Evolutionary conservation across 2,113 vertebrate genomes (phyloP), one percentile per base, ranked within the genome.

Genomic region (Chionis minor): DNA sequence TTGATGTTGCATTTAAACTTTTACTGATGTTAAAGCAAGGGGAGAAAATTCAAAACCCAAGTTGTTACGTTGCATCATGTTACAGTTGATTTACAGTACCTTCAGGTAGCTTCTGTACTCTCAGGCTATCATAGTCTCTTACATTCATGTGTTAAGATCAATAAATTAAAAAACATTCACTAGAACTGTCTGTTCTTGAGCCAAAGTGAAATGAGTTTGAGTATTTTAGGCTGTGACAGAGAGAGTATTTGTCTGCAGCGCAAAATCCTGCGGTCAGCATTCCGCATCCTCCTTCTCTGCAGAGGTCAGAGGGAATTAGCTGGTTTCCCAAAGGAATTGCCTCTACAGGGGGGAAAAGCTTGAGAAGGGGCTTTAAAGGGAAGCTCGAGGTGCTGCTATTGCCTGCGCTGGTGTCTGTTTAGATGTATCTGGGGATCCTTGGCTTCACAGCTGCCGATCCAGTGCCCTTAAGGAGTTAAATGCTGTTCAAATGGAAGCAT

Each of bases 381-480:
- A 55, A 44, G 16, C 23, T 66, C 58, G 20, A 80, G 55, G 27
- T 74, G 40, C 30, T 72, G 52, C 49, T 69, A 1, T 51, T 80
- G 49, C 27, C 9, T 32, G 9, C 61, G 52, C 51, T 83, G 47
- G 21, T 61, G 52, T 74, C 69, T 78, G 7, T 84, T 90, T 59
- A 72, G 23, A n/a, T 89, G 16, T 75, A n/a, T 49, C 44, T 81
- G 61, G 23, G 42, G 32, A 23, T 93, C 51, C 93, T 67, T 47
- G 55, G 42, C 56, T 88, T 75, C 47, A 30, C 30, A 71, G 72
- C 75, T 94, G 80, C 47, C 83, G 35, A 66, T 90, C 52, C 47
- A 52, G 7, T 63, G 58, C 52, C 69, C 33, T 61, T 62, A 81
- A 94, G 72, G 90, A 81, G 82, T 90, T 94, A 96, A 93, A 88